These are phyloP conservation scores for Psilanteris sp. DNA, from an alignment of 1,140 invertebrate genomes.

Conservation along the genomic window DNA sequence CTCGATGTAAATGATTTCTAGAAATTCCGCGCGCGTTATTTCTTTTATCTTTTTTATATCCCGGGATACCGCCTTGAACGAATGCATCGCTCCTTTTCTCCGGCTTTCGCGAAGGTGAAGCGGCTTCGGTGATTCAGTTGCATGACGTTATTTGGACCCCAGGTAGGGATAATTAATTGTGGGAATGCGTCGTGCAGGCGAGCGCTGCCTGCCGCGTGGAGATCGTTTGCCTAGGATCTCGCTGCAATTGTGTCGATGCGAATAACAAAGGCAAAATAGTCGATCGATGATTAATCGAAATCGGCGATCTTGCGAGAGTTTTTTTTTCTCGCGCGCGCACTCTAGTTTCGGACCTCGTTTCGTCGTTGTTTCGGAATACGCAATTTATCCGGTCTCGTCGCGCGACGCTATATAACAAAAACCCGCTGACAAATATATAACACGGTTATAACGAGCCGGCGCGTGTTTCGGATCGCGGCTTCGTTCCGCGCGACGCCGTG, in stretches of 20 bases:
- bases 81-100: slow-evolving; percentile 29
- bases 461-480: slow-evolving; percentile 19
- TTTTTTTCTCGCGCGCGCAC: background rate
- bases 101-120: slow-evolving; percentile 34
- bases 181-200: slow-evolving; percentile 41
- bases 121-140: slow-evolving; percentile 43
- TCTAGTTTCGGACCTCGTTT: slow-evolving; percentile 5
- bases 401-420: too few relatives aligned
- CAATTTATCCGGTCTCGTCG: too few relatives aligned
- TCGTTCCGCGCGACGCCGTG: too few relatives aligned
- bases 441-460: slow-evolving; percentile 21
- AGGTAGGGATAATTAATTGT: slow-evolving; percentile 52
- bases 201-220: slow-evolving; percentile 34
- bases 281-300: too few relatives aligned
- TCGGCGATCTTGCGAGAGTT: too few relatives aligned
- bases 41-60: slow-evolving; percentile 16
- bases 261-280: slow-evolving; percentile 23
- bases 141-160: slow-evolving; percentile 24
- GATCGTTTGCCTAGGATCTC: slow-evolving; percentile 43
- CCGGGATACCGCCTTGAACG: background rate
- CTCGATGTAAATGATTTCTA: slow-evolving; percentile 33
- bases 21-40: slow-evolving; percentile 30
- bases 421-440: too few relatives aligned
- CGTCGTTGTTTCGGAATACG: too few relatives aligned
- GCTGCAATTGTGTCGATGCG: slow-evolving; percentile 28